Evolutionary conservation across 2,888 invertebrate genomes (phyloP).

Genomic region (Polydrusus pterygomalis): DNA sequence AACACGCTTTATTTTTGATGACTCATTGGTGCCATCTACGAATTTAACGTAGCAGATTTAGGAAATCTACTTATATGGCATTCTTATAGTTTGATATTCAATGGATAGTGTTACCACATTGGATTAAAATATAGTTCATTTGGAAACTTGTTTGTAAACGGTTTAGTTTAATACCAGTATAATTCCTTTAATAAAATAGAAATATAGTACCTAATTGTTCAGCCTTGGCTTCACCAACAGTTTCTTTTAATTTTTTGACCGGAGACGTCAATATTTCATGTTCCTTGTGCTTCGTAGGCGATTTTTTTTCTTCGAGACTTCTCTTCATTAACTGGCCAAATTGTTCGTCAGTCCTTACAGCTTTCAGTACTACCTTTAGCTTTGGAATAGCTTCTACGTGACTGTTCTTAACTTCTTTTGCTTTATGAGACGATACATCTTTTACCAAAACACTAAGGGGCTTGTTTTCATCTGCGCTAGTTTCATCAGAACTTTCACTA

Average conservation of each 20-base stretch:
- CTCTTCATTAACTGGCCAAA: slow-evolving; percentile 8
- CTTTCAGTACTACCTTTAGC: slow-evolving; percentile 18
- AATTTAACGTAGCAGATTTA: too few relatives aligned
- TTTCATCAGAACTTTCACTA: slow-evolving; percentile 29
- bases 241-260: background rate
- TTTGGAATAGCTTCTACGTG: slow-evolving; percentile 37
- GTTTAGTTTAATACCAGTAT: too few relatives aligned
- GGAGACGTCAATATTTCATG: background rate
- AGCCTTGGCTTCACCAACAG: background rate
- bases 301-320: background rate
- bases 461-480: slow-evolving; percentile 39
- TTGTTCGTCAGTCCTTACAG: slow-evolving; percentile 45
- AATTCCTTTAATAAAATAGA: too few relatives aligned
- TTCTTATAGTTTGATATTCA: too few relatives aligned
- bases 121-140: too few relatives aligned
- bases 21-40: too few relatives aligned
- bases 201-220: background rate
- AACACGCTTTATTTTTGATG: too few relatives aligned
- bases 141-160: too few relatives aligned
- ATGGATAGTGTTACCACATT: too few relatives aligned
- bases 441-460: slow-evolving; percentile 25
- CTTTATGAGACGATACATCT: background rate
- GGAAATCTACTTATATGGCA: too few relatives aligned
- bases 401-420: slow-evolving; percentile 42
- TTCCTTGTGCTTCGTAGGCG: background rate